phyloP scores from a whole-genome alignment of 2,113 vertebrate species.

The Alaudala cheleensis region DNA sequence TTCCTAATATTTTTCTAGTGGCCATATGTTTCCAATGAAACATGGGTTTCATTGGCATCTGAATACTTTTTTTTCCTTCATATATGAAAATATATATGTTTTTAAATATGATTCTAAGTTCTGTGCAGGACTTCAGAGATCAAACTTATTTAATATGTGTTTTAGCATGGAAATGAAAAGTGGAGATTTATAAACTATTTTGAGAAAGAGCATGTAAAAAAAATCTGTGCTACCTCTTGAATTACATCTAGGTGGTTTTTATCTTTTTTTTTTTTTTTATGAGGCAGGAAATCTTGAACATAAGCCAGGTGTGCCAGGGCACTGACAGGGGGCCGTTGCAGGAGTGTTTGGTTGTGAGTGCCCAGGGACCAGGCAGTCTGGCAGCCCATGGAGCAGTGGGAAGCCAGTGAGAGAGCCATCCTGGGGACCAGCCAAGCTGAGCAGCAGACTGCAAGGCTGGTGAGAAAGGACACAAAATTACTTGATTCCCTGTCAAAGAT shows the following conservation, averaged over 20 bases:
- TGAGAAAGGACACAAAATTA: neutral
- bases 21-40: neutral
- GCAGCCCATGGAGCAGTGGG: accelerated
- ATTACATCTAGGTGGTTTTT: neutral
- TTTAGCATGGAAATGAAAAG: neutral
- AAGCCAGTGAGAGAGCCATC: neutral
- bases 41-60: neutral
- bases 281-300: neutral
- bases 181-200: neutral
- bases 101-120: neutral
- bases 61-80: neutral
- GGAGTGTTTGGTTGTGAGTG: neutral
- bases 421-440: neutral
- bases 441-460: neutral
- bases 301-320: neutral
- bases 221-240: neutral
- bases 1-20: neutral
- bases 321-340: neutral
- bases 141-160: neutral
- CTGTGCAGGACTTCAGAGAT: neutral
- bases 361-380: neutral
- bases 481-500: neutral
- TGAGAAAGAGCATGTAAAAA: neutral
- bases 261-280: neutral
- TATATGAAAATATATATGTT: neutral